Base-by-base conservation (phyloP, 2,113 vertebrate genomes). In the Verasper variegatus region DNA sequence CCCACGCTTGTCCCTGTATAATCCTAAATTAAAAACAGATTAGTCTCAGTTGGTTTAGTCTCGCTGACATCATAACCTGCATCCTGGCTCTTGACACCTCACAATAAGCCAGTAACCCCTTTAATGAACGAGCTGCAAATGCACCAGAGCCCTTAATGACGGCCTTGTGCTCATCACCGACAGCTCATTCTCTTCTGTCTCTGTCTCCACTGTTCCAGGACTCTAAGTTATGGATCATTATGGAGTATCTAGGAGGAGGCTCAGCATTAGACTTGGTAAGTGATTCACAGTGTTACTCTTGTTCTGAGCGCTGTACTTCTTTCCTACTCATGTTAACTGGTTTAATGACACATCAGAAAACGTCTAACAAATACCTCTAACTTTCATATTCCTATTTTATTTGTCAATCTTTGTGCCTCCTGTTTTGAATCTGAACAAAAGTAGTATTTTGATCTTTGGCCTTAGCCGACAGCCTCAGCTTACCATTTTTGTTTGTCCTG, bases 151-250 rank as follows among this genome's bases (percentile, higher is more conserved):
- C 63, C 37, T 2, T 37, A 27, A 24, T 31, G 31, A 31, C 31
- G 31, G 31, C 31, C 31, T 31, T 31, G 31, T 6, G 31, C 31
- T 31, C 31, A 31, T 31, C 31, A 31, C 62, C 40, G 2, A 11
- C 47, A 0, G 13, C 20, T 40, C n/a, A 21, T 9, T 54, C 31
- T 76, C 23, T 40, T 70, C 57, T 72, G 42, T 69, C 9, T 68
- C 24, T 64, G 20, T 76, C 61, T 72, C 31, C 27, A 45, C 68
- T 85, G 54, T 24, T 93, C 23, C 92, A 98, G 97, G 96, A 96
- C 89, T 95, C 97, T 71, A 98, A 98, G 91, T 92, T 98, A 91
- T 98, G 97, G 97, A 98, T 98, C 92, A 97, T 98, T 83, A 98
- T 98, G 97, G 97, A 98, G 93, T 98, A 98, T 89, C 91, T 98